Evolutionary conservation across 2,797 vertebrate genomes (phyloP).

Genomic region (Amphiprion clarkii): DNA sequence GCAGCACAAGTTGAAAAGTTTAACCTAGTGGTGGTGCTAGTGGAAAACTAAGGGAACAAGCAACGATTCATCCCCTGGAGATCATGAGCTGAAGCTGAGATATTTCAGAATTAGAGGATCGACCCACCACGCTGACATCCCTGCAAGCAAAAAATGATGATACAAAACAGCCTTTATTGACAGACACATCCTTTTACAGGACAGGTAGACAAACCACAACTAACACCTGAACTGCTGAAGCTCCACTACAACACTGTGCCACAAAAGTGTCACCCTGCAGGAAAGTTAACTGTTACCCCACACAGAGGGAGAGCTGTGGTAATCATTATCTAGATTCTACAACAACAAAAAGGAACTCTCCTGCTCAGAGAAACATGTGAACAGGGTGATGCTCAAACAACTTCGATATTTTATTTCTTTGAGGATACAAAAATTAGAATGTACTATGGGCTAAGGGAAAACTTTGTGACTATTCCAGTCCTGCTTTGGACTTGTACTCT

Average conservation of each 20-base stretch:
- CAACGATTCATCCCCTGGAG: background rate
- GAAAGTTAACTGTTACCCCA: slow-evolving; percentile 63
- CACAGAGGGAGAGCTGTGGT: slow-evolving; percentile 62
- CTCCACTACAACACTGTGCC: slow-evolving; percentile 25
- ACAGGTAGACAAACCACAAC: background rate
- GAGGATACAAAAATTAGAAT: background rate
- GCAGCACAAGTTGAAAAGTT: background rate
- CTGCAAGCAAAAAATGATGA: background rate
- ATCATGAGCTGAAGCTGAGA: too few relatives aligned
- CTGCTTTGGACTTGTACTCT: slow-evolving; percentile 8
- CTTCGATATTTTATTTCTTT: background rate
- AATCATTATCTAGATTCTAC: slow-evolving; percentile 76
- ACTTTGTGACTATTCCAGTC: background rate
- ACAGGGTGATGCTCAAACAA: background rate
- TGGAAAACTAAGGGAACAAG: background rate
- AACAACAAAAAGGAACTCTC: slow-evolving; percentile 35
- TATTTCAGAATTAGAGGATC: too few relatives aligned
- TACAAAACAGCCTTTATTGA: too few relatives aligned
- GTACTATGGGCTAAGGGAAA: background rate
- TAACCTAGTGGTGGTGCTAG: too few relatives aligned
- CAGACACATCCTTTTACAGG: too few relatives aligned
- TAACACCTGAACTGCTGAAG: slow-evolving; percentile 21
- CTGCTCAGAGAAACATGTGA: background rate
- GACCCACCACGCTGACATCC: too few relatives aligned
- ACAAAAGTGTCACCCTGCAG: slow-evolving; percentile 25